These are phyloP conservation scores for Halesus radiatus DNA, from an alignment of 1,140 invertebrate species.

Conservation along the genomic window DNA sequence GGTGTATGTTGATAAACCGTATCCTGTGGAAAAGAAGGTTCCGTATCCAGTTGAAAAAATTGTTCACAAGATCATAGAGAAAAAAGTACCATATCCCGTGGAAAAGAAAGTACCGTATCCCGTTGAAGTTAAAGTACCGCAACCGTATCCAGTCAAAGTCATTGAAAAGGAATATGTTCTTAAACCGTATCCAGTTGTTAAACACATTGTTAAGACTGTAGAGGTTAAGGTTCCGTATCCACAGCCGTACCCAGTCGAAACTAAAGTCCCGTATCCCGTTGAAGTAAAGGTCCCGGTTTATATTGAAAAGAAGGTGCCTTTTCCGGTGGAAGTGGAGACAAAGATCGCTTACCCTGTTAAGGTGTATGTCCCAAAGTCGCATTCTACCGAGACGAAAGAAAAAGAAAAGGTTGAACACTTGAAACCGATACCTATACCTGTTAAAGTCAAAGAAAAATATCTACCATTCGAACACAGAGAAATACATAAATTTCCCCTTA, in stretches of 20 bases:
- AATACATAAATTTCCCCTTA: too few relatives aligned
- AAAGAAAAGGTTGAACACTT: neutral
- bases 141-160: conserved; percentile 69
- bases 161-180: conserved; percentile 69
- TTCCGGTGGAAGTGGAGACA: conserved; percentile 70
- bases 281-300: conserved; percentile 67
- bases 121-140: conserved; percentile 73
- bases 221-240: conserved; percentile 70
- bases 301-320: conserved; percentile 71
- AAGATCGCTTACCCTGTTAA: conserved; percentile 66
- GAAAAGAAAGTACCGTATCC: conserved; percentile 75
- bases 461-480: too few relatives aligned
- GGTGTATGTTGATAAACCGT: conserved; percentile 68
- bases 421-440: neutral
- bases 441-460: neutral
- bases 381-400: conserved; percentile 58
- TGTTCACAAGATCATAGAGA: conserved; percentile 75
- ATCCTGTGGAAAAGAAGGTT: conserved; percentile 75
- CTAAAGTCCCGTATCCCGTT: conserved; percentile 72
- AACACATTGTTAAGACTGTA: conserved; percentile 69
- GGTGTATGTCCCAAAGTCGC: conserved; percentile 65
- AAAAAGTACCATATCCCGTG: conserved; percentile 74
- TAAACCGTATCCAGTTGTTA: conserved; percentile 74
- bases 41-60: conserved; percentile 76
- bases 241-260: conserved; percentile 63